Evolutionary conservation across 64 coral and sea anemone genomes (phyloP).

Genomic region (Stichodactyla helianthus): DNA sequence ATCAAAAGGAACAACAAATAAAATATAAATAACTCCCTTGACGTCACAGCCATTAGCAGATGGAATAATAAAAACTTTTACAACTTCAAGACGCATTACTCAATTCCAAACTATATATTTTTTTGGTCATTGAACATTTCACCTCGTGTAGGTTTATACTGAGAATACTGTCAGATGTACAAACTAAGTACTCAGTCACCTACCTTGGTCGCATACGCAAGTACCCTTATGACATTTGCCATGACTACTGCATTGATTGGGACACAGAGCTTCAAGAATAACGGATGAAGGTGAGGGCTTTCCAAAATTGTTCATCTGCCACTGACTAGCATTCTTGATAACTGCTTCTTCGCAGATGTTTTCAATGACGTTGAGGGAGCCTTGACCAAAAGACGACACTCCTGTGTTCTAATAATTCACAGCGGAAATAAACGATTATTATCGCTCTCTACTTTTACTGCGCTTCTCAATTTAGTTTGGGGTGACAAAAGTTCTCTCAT

Average conservation of each 20-base stretch:
- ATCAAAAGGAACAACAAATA: too few relatives aligned
- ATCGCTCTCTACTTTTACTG: too few relatives aligned
- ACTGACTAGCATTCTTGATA: constrained; percentile 11
- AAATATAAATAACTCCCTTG: too few relatives aligned
- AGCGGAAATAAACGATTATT: too few relatives aligned
- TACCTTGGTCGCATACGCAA: constrained; percentile 44
- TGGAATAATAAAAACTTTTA: too few relatives aligned
- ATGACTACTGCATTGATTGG: constrained; percentile 26
- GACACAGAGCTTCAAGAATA: constrained; percentile 23
- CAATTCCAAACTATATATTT: too few relatives aligned
- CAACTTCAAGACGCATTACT: too few relatives aligned
- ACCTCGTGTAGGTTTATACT: too few relatives aligned
- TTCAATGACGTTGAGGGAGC: constrained; percentile 22
- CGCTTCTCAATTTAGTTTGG: too few relatives aligned
- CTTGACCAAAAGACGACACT: constrained; percentile 16
- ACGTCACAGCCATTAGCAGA: too few relatives aligned
- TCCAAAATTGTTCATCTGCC: constrained; percentile 4
- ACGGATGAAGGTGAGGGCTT: background rate
- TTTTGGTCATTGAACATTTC: too few relatives aligned
- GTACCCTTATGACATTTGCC: constrained; percentile 44
- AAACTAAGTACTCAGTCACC: background rate
- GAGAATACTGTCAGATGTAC: background rate
- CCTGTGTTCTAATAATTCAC: constrained; percentile 15
- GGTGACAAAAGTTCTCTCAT: too few relatives aligned
- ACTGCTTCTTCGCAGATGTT: constrained; percentile 35